Percentiles rank a stretch among this genome's conserved stretches.
Evolutionary conservation across 37 sponge, comb jelly and placozoan genomes (phyloP).

Genomic region (Haliclona indistincta): DNA sequence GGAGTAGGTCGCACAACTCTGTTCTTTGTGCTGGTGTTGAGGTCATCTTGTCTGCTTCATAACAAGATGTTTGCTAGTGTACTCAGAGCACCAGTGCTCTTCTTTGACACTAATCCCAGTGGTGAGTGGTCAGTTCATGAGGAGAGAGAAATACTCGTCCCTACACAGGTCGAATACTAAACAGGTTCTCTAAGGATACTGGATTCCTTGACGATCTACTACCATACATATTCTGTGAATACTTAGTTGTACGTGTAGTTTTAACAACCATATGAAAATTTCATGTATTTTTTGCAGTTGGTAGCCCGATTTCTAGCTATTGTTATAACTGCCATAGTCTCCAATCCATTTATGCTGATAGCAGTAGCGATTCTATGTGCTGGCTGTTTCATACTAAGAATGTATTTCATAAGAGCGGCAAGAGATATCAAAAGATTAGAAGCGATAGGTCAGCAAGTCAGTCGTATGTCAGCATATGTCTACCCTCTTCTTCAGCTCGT

Average conservation of each 20-base stretch:
- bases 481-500: conserved; percentile 66
- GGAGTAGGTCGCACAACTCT: conserved; percentile 22
- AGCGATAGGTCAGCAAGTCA: conserved; percentile 39
- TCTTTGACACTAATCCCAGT: conserved; percentile 82
- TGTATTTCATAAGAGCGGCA: conserved; percentile 22
- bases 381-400: not conserved
- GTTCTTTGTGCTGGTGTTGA: conserved; percentile 32
- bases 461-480: not conserved
- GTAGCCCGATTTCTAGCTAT: conserved; percentile 1
- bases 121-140: conserved; percentile 37
- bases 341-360: conserved; percentile 31
- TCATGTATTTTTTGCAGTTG: not conserved
- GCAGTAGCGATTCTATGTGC: not conserved
- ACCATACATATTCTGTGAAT: conserved; percentile 58
- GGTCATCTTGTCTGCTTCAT: conserved; percentile 65
- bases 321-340: conserved; percentile 10
- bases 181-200: conserved; percentile 78
- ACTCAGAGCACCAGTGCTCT: conserved; percentile 63
- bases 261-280: no score
- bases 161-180: conserved; percentile 71
- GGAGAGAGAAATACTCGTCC: no score
- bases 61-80: conserved; percentile 58
- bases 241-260: conserved; percentile 48
- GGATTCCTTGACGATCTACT: conserved; percentile 65
- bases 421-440: conserved; percentile 26